These are phyloP conservation scores for Vollenhovia emeryi DNA, from an alignment of 1,140 invertebrate species.

Conservation along the genomic window DNA sequence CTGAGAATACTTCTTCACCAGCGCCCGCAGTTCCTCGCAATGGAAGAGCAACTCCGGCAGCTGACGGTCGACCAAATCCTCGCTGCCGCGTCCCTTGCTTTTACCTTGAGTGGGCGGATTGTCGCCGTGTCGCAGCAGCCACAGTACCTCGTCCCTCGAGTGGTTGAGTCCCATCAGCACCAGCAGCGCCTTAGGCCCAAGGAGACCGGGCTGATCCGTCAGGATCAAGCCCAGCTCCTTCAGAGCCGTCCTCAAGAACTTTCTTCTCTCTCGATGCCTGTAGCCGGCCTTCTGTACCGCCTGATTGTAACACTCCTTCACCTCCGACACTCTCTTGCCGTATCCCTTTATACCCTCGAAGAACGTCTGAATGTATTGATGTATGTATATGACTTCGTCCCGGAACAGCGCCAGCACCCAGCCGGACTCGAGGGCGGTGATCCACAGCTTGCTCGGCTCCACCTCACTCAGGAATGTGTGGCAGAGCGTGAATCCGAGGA, in stretches of 20 bases:
- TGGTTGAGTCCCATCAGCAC: slow-evolving; percentile 98
- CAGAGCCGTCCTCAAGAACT: slow-evolving; percentile 97
- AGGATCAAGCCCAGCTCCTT: slow-evolving; percentile 98
- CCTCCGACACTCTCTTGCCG: slow-evolving; percentile 95
- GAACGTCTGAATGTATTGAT: slow-evolving; percentile 96
- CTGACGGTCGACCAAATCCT: slow-evolving; percentile 97
- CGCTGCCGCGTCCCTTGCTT: slow-evolving; percentile 93
- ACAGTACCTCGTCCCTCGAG: slow-evolving; percentile 98
- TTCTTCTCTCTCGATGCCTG: slow-evolving; percentile 96
- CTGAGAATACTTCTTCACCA: slow-evolving; percentile 97
- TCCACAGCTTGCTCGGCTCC: slow-evolving; percentile 95
- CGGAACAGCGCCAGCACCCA: slow-evolving; percentile 98
- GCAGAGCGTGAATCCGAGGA: slow-evolving; percentile 96
- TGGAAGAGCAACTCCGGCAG: slow-evolving; percentile 99
- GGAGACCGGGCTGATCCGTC: slow-evolving; percentile 98
- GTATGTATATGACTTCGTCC: slow-evolving; percentile 98
- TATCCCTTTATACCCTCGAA: slow-evolving; percentile 99
- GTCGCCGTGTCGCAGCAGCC: slow-evolving; percentile 98
- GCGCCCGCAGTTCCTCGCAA: slow-evolving; percentile 97
- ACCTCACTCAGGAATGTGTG: slow-evolving; percentile 94
- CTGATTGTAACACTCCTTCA: slow-evolving; percentile 97
- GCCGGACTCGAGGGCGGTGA: slow-evolving; percentile 95
- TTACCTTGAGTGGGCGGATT: slow-evolving; percentile 95
- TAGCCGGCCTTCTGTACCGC: slow-evolving; percentile 95
- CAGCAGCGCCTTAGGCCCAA: slow-evolving; percentile 98